These are phyloP conservation scores for Psammodynastes pulverulentus DNA, from an alignment of 2,113 vertebrate species.

Conservation along the genomic window DNA sequence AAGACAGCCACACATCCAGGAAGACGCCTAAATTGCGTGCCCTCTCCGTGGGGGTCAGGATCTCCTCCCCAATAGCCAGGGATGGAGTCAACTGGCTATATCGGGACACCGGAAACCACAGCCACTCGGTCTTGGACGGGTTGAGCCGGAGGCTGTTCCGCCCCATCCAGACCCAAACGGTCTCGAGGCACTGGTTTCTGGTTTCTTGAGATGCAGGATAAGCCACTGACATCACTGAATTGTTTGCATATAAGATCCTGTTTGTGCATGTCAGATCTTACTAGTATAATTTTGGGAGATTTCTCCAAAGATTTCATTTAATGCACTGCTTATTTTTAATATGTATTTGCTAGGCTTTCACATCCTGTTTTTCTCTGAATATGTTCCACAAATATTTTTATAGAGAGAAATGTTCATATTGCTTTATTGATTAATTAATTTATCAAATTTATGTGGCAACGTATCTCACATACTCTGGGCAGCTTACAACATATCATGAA, in stretches of 20 bases:
- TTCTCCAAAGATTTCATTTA: not conserved
- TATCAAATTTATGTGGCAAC: not conserved
- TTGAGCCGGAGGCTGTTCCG: too few species aligned
- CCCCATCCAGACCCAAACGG: too few species aligned
- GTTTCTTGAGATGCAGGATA: not conserved
- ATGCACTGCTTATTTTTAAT: not conserved
- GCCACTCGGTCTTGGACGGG: too few species aligned
- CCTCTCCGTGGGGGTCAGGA: too few species aligned
- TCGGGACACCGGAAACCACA: too few species aligned
- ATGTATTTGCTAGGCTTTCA: not conserved
- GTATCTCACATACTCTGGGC: not conserved
- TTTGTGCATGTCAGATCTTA: not conserved
- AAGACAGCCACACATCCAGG: too few species aligned
- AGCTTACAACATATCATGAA: not conserved
- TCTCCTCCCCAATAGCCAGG: too few species aligned
- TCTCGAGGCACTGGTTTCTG: not conserved
- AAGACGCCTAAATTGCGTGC: too few species aligned
- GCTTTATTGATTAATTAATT: not conserved
- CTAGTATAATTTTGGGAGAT: not conserved
- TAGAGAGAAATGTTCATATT: not conserved
- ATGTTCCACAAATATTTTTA: not conserved
- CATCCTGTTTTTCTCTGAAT: not conserved
- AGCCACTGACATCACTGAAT: not conserved
- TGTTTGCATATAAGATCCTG: not conserved
- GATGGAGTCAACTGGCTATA: too few species aligned